These are phyloP conservation scores for Apamea epomidion DNA, from an alignment of 2,888 invertebrate species.

Conservation along the genomic window DNA sequence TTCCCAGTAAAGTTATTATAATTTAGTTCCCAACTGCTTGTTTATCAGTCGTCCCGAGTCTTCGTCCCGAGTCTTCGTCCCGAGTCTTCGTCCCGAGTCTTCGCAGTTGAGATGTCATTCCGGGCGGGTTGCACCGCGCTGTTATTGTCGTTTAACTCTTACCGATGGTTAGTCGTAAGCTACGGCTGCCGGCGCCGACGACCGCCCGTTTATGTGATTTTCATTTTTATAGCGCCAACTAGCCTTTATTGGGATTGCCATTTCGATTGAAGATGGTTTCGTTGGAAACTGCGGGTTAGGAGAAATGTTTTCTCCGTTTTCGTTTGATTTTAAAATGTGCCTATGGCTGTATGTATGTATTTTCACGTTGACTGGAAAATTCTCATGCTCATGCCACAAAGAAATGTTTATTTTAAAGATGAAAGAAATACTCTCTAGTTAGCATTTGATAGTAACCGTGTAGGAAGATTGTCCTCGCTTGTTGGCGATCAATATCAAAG, in stretches of 20 bases:
- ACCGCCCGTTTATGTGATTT: conserved; percentile 53
- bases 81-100: not conserved
- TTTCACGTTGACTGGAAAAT: not conserved
- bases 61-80: too few relatives aligned
- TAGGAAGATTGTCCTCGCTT: not conserved
- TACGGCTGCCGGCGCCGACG: conserved; percentile 36
- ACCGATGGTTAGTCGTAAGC: conserved; percentile 56
- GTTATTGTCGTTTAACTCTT: conserved; percentile 60
- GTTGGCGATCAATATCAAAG: not conserved
- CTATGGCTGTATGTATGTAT: not conserved
- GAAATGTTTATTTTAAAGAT: not conserved
- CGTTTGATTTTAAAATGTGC: conserved; percentile 29
- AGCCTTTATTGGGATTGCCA: conserved; percentile 56
- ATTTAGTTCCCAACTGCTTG: conserved; percentile 20
- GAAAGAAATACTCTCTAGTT: not conserved
- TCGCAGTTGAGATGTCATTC: conserved; percentile 32
- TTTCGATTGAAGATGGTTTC: conserved; percentile 50
- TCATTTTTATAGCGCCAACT: conserved; percentile 63
- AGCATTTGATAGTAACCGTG: not conserved
- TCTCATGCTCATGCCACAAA: not conserved
- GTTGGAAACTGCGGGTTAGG: conserved; percentile 21
- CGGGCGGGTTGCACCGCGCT: conserved; percentile 51
- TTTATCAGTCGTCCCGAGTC: conserved; percentile 16
- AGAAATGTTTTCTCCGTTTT: conserved; percentile 35
- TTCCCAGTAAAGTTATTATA: conserved; percentile 31